phyloP scores from a whole-genome alignment of 1,140 invertebrate species.

The Lepidurus packardi region DNA sequence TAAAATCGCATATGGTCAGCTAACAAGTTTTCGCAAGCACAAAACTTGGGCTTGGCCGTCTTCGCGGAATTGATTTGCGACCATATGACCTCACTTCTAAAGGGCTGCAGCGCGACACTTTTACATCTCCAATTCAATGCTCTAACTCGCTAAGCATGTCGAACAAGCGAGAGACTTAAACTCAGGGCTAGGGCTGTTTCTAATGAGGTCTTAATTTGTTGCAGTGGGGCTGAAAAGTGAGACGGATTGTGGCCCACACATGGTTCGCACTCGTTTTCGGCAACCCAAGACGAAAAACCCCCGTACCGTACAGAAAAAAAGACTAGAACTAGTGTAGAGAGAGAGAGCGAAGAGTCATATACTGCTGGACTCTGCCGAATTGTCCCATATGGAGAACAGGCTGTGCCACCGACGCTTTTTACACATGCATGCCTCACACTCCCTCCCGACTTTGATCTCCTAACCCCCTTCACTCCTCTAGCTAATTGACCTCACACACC shows the following conservation, averaged over 20 bases:
- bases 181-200: neutral
- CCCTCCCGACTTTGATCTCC: neutral
- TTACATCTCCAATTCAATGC: slow-evolving; percentile 5
- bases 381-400: slow-evolving; percentile 21
- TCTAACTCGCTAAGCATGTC: neutral
- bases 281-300: neutral
- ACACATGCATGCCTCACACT: neutral
- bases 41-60: neutral
- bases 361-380: neutral
- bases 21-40: neutral
- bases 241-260: slow-evolving; percentile 20
- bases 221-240: slow-evolving; percentile 20
- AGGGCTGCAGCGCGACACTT: neutral
- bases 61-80: neutral
- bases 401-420: neutral
- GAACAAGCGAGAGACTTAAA: neutral
- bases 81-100: neutral
- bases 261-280: slow-evolving; percentile 20
- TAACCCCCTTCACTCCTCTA: neutral
- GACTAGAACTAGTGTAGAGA: neutral
- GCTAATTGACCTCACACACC: slow-evolving; percentile 21
- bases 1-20: slow-evolving; percentile 11
- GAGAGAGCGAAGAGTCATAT: too few species aligned
- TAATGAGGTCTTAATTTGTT: slow-evolving; percentile 22
- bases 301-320: neutral